Evolutionary conservation across 2,113 vertebrate species (phyloP).

Genomic region (Catagonus wagneri): DNA sequence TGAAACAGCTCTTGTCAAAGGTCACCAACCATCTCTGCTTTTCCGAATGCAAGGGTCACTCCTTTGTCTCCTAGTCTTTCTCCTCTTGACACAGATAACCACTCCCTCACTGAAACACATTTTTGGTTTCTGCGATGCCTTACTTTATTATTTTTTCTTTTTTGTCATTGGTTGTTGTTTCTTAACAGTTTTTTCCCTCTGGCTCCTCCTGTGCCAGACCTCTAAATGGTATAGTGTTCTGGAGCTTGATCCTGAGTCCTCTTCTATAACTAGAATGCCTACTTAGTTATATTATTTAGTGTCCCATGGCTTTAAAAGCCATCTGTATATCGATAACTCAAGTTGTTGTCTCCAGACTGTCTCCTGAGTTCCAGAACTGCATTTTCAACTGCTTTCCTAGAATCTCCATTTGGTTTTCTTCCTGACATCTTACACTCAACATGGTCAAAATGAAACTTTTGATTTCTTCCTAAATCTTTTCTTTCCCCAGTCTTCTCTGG

Average conservation of each 20-base stretch:
- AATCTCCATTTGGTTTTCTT: slow-evolving; percentile 1
- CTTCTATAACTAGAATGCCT: not conserved
- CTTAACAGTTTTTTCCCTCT: not conserved
- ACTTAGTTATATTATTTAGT: not conserved
- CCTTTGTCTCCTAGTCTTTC: not conserved
- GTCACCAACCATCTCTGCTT: not conserved
- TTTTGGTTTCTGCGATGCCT: slow-evolving; percentile 4
- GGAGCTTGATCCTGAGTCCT: not conserved
- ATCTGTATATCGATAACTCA: not conserved
- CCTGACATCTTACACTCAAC: not conserved
- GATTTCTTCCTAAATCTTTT: slow-evolving; percentile 29
- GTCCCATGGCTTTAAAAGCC: not conserved
- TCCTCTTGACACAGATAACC: not conserved
- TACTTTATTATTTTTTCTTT: not conserved
- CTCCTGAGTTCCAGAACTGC: slow-evolving; percentile 19
- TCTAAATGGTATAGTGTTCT: not conserved
- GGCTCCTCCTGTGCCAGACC: not conserved
- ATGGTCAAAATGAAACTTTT: not conserved
- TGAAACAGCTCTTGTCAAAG: not conserved
- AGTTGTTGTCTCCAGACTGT: not conserved
- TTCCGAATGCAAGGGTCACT: not conserved
- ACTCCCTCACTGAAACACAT: not conserved
- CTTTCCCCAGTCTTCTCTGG: not conserved
- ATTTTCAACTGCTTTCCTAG: slow-evolving; percentile 12
- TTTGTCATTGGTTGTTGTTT: not conserved